Evolutionary conservation across 2,888 invertebrate genomes (phyloP), one percentile per base, ranked within the genome.

Genomic region (Melieria omissa): DNA sequence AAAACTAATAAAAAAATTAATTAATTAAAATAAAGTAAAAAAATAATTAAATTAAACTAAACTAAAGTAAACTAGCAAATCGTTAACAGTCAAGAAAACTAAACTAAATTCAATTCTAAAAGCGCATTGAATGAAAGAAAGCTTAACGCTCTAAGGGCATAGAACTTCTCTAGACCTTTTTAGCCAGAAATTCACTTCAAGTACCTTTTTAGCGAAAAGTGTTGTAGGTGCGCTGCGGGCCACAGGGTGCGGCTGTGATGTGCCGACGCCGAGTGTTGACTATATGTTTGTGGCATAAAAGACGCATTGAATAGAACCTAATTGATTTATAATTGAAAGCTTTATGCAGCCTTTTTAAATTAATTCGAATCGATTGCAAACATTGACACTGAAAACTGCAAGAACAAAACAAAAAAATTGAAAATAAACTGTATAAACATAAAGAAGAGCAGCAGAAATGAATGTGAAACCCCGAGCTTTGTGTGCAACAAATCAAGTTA

Each of bases 181-280:
- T 29, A 29, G 29, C 29, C 29, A 52, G 52, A 80, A 80, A 80
- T 80, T 83, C 82, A 81, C 82, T 83, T 83, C 80, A 81, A 80
- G 82, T 83, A 83, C 83, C 83, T 83, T 81, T 80, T 79, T 81
- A 82, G 80, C 78, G 77, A 79, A 80, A 72, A 45, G 60, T 42
- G 62, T 54, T 29, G 41, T 44, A 72, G 9, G 44, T 64, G 16
- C 62, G 58, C 61, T 16, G 52, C 67, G 14, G 0, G 41, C 29
- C 29, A 29, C 29, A 29, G 1, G 29, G 29, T 29, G 29, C 29
- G 29, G 29, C 29, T 29, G 29, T 29, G 29, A 29, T 29, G 29
- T 3, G 29, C 29, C 29, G 12, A 69, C 65, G n/a, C 65, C 49
- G 63, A 66, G 69, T 54, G 60, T 65, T 52, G 16, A 45, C 62